Base-by-base conservation (phyloP, 1,140 invertebrate species). In the Phocides pigmalion region DNA sequence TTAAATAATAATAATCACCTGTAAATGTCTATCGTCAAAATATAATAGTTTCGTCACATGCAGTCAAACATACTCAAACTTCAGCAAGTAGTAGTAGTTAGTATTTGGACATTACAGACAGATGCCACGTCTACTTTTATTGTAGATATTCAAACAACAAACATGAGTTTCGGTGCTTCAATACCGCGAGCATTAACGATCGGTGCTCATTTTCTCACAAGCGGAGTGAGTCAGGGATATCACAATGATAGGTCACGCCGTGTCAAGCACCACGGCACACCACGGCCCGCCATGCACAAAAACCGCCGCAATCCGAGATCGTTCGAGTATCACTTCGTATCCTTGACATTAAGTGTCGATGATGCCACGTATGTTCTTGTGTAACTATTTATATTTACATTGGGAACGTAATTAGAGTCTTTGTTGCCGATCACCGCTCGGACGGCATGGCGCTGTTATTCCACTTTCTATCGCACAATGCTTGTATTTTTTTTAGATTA, bases 331-430 rank as follows among this genome's bases (percentile, higher is more conserved):
- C 42, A 61, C 56, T 47, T 35, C 42, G 54, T 59, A 58, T 44
- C 54, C 54, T 65, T 42, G 53, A 51, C 67, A 74, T 70, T 77
- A 74, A 73, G 76, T 72, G 74, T 74, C 77, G 76, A 72, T 67
- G 70, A 54, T 68, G 54, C 54, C 54, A 58, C 54, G 54, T 58
- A 58, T 44, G 54, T 14, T 46, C 54, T 58, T 58, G 54, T 58
- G 54, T 58, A 58, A 58, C 54, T 58, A 58, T 58, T 58, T 58
- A 58, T 58, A 46, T 58, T 58, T 58, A 58, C 54, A 58, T 32
- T 46, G 20, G 53, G 22, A 58, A 58, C 53, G 53, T 44, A 51
- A 51, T 51, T 51, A 51, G 25, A 44, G 53, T 44, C 53, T 58
- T 58, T 58, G 53, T 58, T 42, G 54, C 22, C 41, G 39, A 12